Base-by-base conservation (phyloP, 2,888 invertebrate genomes). In the Laothoe populi region DNA sequence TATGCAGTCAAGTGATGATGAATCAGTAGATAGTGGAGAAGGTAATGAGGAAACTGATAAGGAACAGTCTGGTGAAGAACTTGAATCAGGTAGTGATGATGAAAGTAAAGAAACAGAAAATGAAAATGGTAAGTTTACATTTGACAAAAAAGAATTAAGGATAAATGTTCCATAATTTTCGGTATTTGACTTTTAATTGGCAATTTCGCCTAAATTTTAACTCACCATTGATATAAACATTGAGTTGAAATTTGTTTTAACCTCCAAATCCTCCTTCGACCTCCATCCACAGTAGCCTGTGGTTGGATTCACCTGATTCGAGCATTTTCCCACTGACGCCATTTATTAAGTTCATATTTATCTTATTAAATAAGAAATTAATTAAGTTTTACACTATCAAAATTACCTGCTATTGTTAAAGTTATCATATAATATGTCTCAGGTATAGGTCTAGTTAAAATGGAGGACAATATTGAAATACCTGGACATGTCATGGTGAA, bases 391-490 rank as follows among this genome's bases (percentile, higher is more conserved):
- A n/a, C n/a, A n/a, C n/a, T n/a, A n/a, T n/a, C n/a, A n/a, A n/a
- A n/a, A n/a, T n/a, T n/a, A n/a, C n/a, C n/a, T 8, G 10, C 3
- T 24, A 5, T 24, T 24, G 23, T 13, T 19, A 26, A 4, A 19
- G 1, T 49, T 4, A 49, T 11, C 23, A 58, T 23, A 57, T 45
- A 49, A 31, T 35, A 59, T 63, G 40, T n/a, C n/a, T n/a, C 75
- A 93, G 94, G 90, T 23, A 87, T 94, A 42, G 95, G 95, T 0
- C 95, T 95, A 76, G 94, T 95, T 0, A 94, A 93, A 81, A 94
- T 94, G 2, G 79, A 95, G 40, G 93, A 95, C 69, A 84, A 94
- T 65, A 73, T 93, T 19, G 83, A 92, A 49, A 78, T 93, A 0
- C 87, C 87, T 0, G 84, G 80, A 0, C 81, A 79, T 7, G 73